Percentiles rank a stretch among this genome's conserved stretches.
These are phyloP conservation scores for Vireo altiloquus DNA, from an alignment of 2,113 vertebrate genomes.

Conservation along the genomic window DNA sequence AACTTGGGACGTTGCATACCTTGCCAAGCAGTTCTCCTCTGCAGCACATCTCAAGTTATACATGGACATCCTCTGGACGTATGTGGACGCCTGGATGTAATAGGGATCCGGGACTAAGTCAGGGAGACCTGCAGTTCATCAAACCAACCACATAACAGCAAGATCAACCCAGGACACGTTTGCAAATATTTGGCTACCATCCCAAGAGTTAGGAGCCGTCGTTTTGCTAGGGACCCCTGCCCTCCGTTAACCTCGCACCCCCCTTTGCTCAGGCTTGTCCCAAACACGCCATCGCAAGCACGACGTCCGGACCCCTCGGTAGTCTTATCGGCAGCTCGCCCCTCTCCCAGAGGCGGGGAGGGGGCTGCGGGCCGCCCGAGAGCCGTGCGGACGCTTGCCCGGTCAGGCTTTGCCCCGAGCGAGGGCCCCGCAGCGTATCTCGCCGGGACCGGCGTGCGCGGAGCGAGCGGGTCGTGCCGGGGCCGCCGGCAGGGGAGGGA, in stretches of 20 bases:
- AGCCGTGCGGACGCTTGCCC: no score
- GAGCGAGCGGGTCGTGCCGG: background rate
- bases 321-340: background rate
- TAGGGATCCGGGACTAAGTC: conserved; percentile 94
- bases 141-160: conserved; percentile 47
- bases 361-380: no score
- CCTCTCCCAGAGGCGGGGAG: no score
- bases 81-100: conserved; percentile 91
- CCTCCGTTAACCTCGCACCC: background rate
- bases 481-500: background rate
- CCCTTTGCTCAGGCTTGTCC: background rate
- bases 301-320: fast-evolving
- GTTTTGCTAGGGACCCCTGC: background rate
- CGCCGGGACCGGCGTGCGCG: background rate
- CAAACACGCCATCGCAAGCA: background rate
- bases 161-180: conserved; percentile 50
- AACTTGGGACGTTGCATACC: conserved; percentile 67
- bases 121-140: conserved; percentile 85
- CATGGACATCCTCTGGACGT: conserved; percentile 91
- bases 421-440: background rate
- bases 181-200: background rate
- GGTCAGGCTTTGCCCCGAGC: fast-evolving
- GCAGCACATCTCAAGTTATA: conserved; percentile 94
- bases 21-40: conserved; percentile 93
- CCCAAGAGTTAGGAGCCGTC: background rate